Evolutionary conservation across 1,140 invertebrate species (phyloP).

Genomic region (Drosophila guanche): DNA sequence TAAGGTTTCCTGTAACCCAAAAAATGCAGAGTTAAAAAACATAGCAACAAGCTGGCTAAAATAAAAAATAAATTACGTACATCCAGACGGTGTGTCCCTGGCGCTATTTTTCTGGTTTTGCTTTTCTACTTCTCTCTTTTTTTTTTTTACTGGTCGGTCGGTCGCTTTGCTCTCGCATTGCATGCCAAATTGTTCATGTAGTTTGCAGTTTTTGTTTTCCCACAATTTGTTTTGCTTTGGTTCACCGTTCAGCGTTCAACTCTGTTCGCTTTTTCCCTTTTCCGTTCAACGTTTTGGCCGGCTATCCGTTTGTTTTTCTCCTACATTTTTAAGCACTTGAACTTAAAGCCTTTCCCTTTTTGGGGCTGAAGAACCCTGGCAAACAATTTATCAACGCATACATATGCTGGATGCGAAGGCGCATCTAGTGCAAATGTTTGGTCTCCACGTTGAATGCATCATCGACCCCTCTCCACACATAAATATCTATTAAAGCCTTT

Average conservation of each 20-base stretch:
- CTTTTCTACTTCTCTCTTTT: conserved; percentile 6
- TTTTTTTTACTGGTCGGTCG: conserved; percentile 2
- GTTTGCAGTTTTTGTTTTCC: conserved; percentile 53
- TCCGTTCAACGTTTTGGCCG: not conserved
- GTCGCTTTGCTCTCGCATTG: conserved; percentile 43
- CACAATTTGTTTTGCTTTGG: conserved; percentile 66
- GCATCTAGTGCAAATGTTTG: conserved; percentile 45
- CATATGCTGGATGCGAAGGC: conserved; percentile 17
- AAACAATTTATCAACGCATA: conserved; percentile 75
- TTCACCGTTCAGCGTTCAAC: conserved; percentile 11
- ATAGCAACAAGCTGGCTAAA: conserved; percentile 43
- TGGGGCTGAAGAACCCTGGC: conserved; percentile 30
- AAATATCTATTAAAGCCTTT: conserved; percentile 75
- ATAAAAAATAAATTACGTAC: conserved; percentile 27
- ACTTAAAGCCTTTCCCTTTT: conserved; percentile 50
- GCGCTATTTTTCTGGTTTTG: conserved; percentile 17
- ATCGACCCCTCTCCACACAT: conserved; percentile 39
- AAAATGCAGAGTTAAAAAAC: conserved; percentile 14
- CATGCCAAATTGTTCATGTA: conserved; percentile 67
- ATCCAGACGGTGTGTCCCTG: conserved; percentile 24
- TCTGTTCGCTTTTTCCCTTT: not conserved
- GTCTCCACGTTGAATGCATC: conserved; percentile 10
- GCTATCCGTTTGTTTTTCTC: conserved; percentile 7
- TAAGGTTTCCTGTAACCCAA: conserved; percentile 53
- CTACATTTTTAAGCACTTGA: conserved; percentile 45